Percentiles rank a stretch among this genome's conserved stretches.
Evolutionary conservation across 1,140 invertebrate genomes (phyloP).

Genomic region (roundworm (Caenorhabditis elegans)): DNA sequence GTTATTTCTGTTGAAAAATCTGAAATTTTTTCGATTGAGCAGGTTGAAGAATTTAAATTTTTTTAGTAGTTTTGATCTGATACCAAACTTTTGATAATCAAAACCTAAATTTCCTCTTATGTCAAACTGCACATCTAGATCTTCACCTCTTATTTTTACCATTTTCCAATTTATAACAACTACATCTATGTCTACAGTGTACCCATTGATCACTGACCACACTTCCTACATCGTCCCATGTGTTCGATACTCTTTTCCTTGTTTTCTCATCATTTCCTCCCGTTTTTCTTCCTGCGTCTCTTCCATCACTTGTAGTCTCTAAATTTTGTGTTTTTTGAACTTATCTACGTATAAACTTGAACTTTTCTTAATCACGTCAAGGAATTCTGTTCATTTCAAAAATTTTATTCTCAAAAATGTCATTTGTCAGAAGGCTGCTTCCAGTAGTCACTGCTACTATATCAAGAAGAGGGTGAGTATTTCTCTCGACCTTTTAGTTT

Average conservation of each 20-base stretch:
- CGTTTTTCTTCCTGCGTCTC: background rate
- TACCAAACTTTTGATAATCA: no score
- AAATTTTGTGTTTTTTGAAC: background rate
- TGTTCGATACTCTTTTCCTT: background rate
- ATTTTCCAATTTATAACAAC: no score
- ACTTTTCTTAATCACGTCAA: background rate
- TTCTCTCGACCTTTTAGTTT: no score
- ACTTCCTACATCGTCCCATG: background rate
- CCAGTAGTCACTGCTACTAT: background rate
- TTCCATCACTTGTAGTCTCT: background rate
- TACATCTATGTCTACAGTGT: background rate
- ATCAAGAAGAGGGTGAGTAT: background rate
- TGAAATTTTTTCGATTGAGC: no score
- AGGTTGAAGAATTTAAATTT: no score
- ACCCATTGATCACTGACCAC: background rate
- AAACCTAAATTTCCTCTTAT: no score
- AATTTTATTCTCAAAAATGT: background rate
- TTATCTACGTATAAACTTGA: background rate
- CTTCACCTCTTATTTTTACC: no score
- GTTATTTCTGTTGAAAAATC: no score
- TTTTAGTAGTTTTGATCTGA: no score
- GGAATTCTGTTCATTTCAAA: background rate
- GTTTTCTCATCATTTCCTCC: slow-evolving; percentile 6
- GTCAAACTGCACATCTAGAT: no score
- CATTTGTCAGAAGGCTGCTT: background rate